Base-by-base conservation (phyloP, 30 jellyfish, hydroid and myxozoan species). In the Cassiopea andromeda region DNA sequence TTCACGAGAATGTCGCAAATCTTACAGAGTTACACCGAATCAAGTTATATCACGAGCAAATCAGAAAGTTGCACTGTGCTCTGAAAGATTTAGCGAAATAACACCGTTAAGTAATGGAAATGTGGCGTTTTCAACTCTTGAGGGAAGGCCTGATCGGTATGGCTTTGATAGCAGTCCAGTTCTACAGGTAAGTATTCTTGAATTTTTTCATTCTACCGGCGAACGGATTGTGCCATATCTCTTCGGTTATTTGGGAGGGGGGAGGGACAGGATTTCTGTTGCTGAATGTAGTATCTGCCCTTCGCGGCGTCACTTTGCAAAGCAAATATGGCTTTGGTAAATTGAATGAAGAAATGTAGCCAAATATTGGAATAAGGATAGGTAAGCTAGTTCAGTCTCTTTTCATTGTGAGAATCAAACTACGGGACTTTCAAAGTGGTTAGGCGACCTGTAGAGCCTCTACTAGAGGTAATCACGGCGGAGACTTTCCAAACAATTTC, bases 91-190 rank as follows among this genome's bases (percentile, higher is more conserved):
- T 78, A 96, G 99, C 82, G 97, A 94, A 48, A 92, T 90, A 9
- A 81, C 92, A n/a, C 99, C 99, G 18, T 82, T 96, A 4, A 91
- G 98, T 64, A 97, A 97, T 43, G 99, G 99, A 16, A 96, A 89
- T 79, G 99, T 96, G 66, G 98, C 99, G 2, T 96, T 85, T 74
- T 88, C 97, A 58, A 96, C 99, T 27, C 95, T 96, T 14, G 97
- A 96, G 77, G 93, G 92, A 69, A 70, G 99, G 70, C 99, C 99
- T 9, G 99, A 97, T 45, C 93, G 90, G 54, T 87, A 92, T 72
- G 89, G 94, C 3, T 92, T 92, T 78, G 98, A 96, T 83, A 89
- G 96, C 76, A 93, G 97, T 68, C 97, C 97, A 3, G 98, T 83
- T 18, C 77, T 96, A 72, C 97, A 96, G 90, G 94, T 87, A 68